phyloP scores from a whole-genome alignment of 2,888 invertebrate genomes.

The Pomacea canaliculata region DNA sequence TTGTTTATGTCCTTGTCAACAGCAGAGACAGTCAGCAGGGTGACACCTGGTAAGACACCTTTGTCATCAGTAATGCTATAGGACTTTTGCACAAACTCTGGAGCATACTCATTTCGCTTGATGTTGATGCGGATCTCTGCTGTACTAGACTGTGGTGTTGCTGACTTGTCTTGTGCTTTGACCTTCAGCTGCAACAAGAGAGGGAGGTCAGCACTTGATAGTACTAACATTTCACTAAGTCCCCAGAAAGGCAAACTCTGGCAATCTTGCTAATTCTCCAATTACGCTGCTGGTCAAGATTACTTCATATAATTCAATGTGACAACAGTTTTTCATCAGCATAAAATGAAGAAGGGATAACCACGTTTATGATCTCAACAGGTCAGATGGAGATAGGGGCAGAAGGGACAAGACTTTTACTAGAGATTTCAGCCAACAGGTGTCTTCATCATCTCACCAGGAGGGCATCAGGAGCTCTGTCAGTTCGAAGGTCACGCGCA shows the following conservation, averaged over 20 bases:
- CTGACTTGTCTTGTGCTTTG: conserved; percentile 50
- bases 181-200: conserved; percentile 46
- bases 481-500: conserved; percentile 36
- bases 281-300: no score
- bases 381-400: no score
- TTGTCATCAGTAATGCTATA: conserved; percentile 48
- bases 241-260: no score
- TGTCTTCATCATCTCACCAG: conserved; percentile 4
- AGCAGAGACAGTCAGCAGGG: conserved; percentile 49
- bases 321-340: no score
- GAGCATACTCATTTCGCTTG: conserved; percentile 51
- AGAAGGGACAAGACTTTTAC: no score
- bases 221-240: no score
- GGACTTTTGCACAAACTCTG: conserved; percentile 43
- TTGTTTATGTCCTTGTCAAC: conserved; percentile 49
- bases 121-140: conserved; percentile 53
- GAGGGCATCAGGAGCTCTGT: conserved; percentile 31
- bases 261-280: no score
- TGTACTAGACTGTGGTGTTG: conserved; percentile 42
- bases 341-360: no score
- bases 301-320: no score
- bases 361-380: no score
- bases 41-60: conserved; percentile 47
- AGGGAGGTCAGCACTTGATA: no score
- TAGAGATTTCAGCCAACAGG: no score